Base-by-base conservation (phyloP, 2,113 vertebrate species). In the Ctenomys sociabilis region DNA sequence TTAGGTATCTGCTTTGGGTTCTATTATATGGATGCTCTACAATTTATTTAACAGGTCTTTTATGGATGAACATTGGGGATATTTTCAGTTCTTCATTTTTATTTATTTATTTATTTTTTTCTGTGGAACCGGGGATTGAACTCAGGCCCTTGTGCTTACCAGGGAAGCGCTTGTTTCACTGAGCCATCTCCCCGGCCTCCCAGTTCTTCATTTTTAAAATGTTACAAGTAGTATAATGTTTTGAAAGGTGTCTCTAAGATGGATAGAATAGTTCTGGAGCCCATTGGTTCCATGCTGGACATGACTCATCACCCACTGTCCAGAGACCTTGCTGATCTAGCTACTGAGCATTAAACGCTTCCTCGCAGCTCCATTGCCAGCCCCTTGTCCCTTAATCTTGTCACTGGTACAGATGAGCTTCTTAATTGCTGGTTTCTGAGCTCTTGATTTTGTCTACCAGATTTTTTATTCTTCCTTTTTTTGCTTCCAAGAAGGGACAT, bases 41-140 rank as follows among this genome's bases (percentile, higher is more conserved):
- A 66, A 32, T 80, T 54, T 78, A 77, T 49, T 88, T 85, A 89
- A 43, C 40, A 28, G 87, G 75, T 52, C 32, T 24, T 70, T 86
- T 83, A 59, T 37, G 88, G 93, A 86, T 61, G 81, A 92, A 90
- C 63, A 49, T 54, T 87, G 87, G 84, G 43, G 14, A 45, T 81
- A 37, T 77, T 96, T 94, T 30, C 59, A 94, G 5, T 83, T 82
- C 90, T 93, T 90, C 16, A n/a, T n/a, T n/a, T n/a, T n/a, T n/a
- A n/a, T n/a, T n/a, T n/a, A n/a, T n/a, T n/a, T n/a, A n/a, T n/a
- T n/a, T n/a, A n/a, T n/a, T n/a, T n/a, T n/a, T n/a, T n/a, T n/a
- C n/a, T n/a, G n/a, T n/a, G n/a, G n/a, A n/a, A n/a, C n/a, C n/a
- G n/a, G n/a, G n/a, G n/a, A n/a, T n/a, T n/a, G n/a, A n/a, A n/a